Evolutionary conservation across 2,888 invertebrate genomes (phyloP).

Genomic region (Zygaena filipendulae): DNA sequence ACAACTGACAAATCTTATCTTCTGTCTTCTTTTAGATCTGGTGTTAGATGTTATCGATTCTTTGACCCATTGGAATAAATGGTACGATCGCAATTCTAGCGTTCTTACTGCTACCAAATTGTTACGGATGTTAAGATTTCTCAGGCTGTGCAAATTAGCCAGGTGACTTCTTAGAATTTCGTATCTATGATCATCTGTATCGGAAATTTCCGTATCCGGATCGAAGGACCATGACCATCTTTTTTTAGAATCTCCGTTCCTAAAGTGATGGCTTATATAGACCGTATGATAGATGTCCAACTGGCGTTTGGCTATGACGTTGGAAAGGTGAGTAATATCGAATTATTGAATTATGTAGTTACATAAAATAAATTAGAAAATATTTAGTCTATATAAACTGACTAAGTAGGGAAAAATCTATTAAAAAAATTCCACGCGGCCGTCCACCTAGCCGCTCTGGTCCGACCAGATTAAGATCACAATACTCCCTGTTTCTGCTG

Average conservation of each 20-base stretch:
- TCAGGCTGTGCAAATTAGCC: conserved; percentile 51
- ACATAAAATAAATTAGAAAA: no score
- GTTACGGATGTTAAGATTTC: conserved; percentile 47
- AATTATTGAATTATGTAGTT: no score
- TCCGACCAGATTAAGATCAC: no score
- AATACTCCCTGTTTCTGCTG: no score
- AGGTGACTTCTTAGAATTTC: conserved; percentile 23
- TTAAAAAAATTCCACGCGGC: background rate
- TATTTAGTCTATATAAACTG: no score
- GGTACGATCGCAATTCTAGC: conserved; percentile 46
- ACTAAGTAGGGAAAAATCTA: no score
- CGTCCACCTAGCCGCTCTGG: background rate
- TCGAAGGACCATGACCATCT: conserved; percentile 2
- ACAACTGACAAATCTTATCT: no score
- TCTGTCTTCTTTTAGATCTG: conserved; percentile 39
- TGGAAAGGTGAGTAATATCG: conserved; percentile 56
- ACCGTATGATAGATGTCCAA: conserved; percentile 64
- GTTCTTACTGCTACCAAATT: conserved; percentile 52
- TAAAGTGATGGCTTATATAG: conserved; percentile 58
- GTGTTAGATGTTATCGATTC: conserved; percentile 46
- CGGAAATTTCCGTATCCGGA: background rate
- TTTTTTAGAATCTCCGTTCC: conserved; percentile 48
- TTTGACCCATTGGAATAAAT: conserved; percentile 44
- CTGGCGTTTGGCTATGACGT: conserved; percentile 72
- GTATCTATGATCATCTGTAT: no score